Percentiles rank a stretch among this genome's conserved stretches.
These are phyloP conservation scores for Epirrhoe tristata DNA, from an alignment of 2,888 invertebrate genomes.

Conservation along the genomic window DNA sequence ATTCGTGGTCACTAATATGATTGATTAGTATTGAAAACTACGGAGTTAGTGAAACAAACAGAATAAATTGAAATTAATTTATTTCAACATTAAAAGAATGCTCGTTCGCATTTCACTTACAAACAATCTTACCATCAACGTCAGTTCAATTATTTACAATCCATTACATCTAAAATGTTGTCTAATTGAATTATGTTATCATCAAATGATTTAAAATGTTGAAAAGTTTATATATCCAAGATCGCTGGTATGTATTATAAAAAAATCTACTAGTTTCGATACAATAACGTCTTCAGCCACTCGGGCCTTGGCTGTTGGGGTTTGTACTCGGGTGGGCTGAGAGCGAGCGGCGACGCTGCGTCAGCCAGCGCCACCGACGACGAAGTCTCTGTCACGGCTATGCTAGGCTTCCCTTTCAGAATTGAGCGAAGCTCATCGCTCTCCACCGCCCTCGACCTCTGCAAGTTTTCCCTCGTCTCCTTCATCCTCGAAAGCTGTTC, in stretches of 20 bases:
- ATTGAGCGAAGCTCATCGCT: slow-evolving; percentile 83
- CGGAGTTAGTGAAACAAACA: slow-evolving; percentile 35
- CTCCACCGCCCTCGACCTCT: slow-evolving; percentile 74
- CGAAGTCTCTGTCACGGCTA: slow-evolving; percentile 79
- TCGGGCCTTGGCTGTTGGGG: slow-evolving; percentile 74
- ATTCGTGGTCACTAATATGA: too few species aligned
- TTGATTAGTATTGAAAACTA: not conserved
- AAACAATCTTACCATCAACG: slow-evolving; percentile 72
- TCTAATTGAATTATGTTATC: slow-evolving; percentile 43
- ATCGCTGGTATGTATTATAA: slow-evolving; percentile 34
- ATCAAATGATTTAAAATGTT: slow-evolving; percentile 52
- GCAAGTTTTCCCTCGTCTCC: slow-evolving; percentile 90
- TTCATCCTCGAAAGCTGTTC: slow-evolving; percentile 93
- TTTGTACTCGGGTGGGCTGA: slow-evolving; percentile 76
- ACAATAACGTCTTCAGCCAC: slow-evolving; percentile 77
- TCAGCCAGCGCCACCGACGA: slow-evolving; percentile 76
- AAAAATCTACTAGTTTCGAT: slow-evolving; percentile 71
- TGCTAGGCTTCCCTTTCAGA: slow-evolving; percentile 84
- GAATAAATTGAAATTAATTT: slow-evolving; percentile 65
- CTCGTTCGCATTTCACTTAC: slow-evolving; percentile 68
- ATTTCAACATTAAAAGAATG: slow-evolving; percentile 79
- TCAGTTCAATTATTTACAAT: slow-evolving; percentile 76
- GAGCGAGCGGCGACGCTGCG: slow-evolving; percentile 73
- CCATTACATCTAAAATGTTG: slow-evolving; percentile 49
- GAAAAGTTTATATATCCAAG: slow-evolving; percentile 37